These are phyloP conservation scores for Lordiphosa clarofinis DNA, from an alignment of 1,140 invertebrate species.

Conservation along the genomic window DNA sequence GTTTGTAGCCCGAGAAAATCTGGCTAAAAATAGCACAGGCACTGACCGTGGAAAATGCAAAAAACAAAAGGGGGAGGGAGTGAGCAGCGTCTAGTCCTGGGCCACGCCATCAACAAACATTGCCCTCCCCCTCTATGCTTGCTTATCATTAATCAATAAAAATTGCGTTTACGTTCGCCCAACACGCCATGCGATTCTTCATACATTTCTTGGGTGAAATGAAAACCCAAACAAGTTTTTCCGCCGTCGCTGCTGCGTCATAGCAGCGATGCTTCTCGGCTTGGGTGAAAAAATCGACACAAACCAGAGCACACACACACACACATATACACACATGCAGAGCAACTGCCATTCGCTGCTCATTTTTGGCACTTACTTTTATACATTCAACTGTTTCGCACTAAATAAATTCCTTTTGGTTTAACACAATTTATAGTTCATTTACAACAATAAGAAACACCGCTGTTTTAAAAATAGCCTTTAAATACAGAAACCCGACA, in stretches of 20 bases:
- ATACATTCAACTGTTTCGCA: constrained; percentile 38
- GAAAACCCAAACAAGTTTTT: constrained; percentile 69
- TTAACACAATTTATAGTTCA: constrained; percentile 11
- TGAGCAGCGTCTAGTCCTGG: too few species aligned
- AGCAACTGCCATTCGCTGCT: constrained; percentile 5
- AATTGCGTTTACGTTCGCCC: constrained; percentile 19
- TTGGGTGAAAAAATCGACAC: constrained; percentile 23
- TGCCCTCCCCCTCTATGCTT: too few species aligned
- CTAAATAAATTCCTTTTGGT: constrained; percentile 15
- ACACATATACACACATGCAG: constrained; percentile 19
- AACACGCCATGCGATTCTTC: constrained; percentile 7
- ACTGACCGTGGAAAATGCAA: constrained; percentile 16
- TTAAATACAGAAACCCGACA: constrained; percentile 1
- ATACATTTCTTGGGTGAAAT: constrained; percentile 27
- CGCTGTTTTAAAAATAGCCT: constrained; percentile 50
- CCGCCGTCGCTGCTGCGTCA: constrained; percentile 47
- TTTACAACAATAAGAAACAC: constrained; percentile 30
- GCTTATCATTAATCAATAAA: constrained; percentile 42
- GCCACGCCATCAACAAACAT: too few species aligned
- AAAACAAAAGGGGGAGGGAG: too few species aligned
- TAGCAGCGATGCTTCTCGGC: constrained; percentile 7
- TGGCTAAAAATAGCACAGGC: constrained; percentile 55
- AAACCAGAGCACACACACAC: neutral
- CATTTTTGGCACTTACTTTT: constrained; percentile 35
- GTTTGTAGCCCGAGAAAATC: constrained; percentile 20